Base-by-base conservation (phyloP, 2,888 invertebrate species). In the Tryphoninae sp. region DNA sequence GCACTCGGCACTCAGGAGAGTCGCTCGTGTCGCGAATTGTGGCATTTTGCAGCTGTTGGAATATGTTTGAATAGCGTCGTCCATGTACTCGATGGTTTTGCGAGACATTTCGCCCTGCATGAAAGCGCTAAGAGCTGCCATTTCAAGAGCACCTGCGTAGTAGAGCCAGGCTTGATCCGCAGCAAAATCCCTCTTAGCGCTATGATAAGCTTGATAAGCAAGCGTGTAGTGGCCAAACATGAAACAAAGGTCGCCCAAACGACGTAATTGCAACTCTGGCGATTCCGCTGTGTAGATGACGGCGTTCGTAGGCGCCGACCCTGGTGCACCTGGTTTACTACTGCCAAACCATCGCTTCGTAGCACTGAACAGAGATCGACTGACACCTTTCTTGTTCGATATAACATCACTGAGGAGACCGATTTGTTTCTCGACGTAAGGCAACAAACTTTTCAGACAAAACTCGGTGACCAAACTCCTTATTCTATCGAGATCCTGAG, bases 131-230 rank as follows among this genome's bases (percentile, higher is more conserved):
- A 99, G 92, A 11, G 97, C 97, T 6, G 98, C 98, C 98, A 99
- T 98, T 93, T 98, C 98, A 67, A 98, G 93, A 4, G 99, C 98
- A 9, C 99, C 98, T 0, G 99, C 98, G 92, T 97, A 98, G 91
- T 99, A 97, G 40, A 98, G 94, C 98, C 98, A 99, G 0, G 99
- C 99, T 86, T 98, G 97, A 91, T 99, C 99, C 1, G 96, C 96
- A 90, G 97, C 97, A 92, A 99, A 99, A 92, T 99, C 99, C 72
- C 98, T 95, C 92, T 99, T 99, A n/a, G 98, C 97, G 58, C 96
- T 95, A 92, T 99, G 98, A 93, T 99, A 99, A 0, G 97, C 95
- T 91, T 97, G 97, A 92, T 97, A 98, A 7, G 99, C 98, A 85
- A 97, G 94, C 84, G 96, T 95, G 93, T 98, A 98, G 89, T 98